Evolutionary conservation across 2,113 vertebrate species (phyloP), one percentile per base, ranked within the genome.

Genomic region (Candoia aspera): DNA sequence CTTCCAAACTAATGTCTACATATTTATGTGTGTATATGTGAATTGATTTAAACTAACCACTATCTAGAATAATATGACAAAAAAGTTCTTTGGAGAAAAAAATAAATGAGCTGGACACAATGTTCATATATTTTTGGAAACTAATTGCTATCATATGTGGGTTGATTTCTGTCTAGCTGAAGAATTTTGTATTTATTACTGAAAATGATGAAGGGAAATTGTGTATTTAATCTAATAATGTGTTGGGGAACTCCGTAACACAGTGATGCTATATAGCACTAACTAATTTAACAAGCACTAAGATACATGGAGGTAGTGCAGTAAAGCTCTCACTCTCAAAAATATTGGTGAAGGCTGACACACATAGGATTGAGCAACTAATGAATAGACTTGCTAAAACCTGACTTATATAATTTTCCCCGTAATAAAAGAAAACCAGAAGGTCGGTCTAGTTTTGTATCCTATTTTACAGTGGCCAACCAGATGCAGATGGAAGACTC

Each of bases 171-270:
- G 29, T 84, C 33, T 3, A 58, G 24, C 55, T 46, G 55, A 55
- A 59, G 55, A 84, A 84, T 33, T 88, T 29, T 59, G 37, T 87
- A 79, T 83, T 57, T 53, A 88, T 59, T 58, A 73, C 26, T 59
- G 89, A 62, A 95, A 95, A 68, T 2, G n/a, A 96, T 29, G 68
- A 89, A 15, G 37, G 10, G 57, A 90, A 86, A 49, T 19, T 8
- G 42, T 83, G 83, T 37, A 59, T 59, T 90, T 91, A 93, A 86
- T 24, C 90, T 94, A 89, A 93, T 83, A 13, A 46, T 54, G 9
- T 33, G 24, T 8, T 84, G 33, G 42, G 29, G 33, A 84, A 33
- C 5, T 59, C 55, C 54, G 57, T n/a, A 90, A 93, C 33, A 15
- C 29, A 58, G 1, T 55, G 89, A 90, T 83, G 62, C 23, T 86